Conservation (phyloP, 37 sponge, comb jelly and placozoan species). For the Spongia lamella region DNA sequence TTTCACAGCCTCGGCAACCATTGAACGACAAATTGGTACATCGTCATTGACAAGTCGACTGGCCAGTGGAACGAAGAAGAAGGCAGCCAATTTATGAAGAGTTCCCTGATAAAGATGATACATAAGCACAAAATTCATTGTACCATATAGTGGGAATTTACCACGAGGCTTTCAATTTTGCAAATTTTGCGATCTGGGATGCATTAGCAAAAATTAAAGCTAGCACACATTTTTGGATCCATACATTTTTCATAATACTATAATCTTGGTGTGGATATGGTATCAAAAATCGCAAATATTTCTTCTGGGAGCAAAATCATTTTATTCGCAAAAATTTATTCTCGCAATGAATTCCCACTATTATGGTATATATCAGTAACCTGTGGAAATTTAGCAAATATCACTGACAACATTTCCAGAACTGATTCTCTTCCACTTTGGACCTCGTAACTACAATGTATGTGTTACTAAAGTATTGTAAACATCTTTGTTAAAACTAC, state of each 20-base stretch:
- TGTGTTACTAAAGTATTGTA: neutral
- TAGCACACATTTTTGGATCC: no score
- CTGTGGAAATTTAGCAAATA: conserved; percentile 76
- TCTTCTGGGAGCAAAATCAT: no score
- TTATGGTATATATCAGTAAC: conserved; percentile 26
- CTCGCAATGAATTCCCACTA: neutral
- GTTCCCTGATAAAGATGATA: conserved; percentile 22
- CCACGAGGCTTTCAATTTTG: no score
- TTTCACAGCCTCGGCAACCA: conserved; percentile 59
- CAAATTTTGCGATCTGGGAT: no score
- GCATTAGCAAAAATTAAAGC: no score
- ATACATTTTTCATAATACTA: no score
- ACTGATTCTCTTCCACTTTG: conserved; percentile 78
- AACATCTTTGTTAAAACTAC: conserved; percentile 22
- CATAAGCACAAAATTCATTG: neutral
- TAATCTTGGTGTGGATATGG: no score
- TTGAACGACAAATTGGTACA: conserved; percentile 53
- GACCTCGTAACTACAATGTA: conserved; percentile 55
- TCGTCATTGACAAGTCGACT: conserved; percentile 79
- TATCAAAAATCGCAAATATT: no score
- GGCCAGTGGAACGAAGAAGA: conserved; percentile 76
- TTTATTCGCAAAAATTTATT: no score
- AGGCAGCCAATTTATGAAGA: conserved; percentile 48
- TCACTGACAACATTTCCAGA: conserved; percentile 49
- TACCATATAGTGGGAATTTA: no score